Evolutionary conservation across 2,113 vertebrate genomes (phyloP).

Genomic region (Crotophaga sulcirostris): DNA sequence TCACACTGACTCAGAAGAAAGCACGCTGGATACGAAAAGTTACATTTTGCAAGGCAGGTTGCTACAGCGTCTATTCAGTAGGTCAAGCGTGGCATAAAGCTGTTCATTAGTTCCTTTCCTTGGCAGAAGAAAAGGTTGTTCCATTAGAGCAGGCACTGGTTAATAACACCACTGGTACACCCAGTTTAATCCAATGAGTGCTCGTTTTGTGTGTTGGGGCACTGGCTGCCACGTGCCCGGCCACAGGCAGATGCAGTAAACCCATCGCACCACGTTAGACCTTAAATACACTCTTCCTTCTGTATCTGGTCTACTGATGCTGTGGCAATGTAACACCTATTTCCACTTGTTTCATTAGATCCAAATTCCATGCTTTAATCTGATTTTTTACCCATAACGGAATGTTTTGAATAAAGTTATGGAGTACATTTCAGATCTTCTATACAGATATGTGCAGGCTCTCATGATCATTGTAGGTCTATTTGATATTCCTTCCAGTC

Average conservation of each 20-base stretch:
- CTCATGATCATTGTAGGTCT: neutral
- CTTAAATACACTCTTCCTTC: neutral
- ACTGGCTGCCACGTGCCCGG: neutral
- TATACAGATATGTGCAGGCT: neutral
- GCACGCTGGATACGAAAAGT: neutral
- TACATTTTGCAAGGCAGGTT: neutral
- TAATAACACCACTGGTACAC: neutral
- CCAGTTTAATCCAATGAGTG: neutral
- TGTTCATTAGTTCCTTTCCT: neutral
- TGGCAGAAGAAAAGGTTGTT: neutral
- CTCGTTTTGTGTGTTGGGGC: neutral
- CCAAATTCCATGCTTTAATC: neutral
- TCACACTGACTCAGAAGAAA: neutral
- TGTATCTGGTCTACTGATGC: neutral
- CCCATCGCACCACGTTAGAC: neutral
- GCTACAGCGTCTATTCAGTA: neutral
- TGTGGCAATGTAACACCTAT: accelerated
- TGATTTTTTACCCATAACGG: neutral
- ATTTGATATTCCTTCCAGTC: neutral
- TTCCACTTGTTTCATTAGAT: neutral
- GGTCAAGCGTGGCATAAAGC: neutral
- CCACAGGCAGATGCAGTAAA: neutral
- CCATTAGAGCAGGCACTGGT: neutral
- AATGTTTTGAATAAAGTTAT: neutral
- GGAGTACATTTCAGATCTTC: neutral